A percentile compares a stretch with the other conserved stretches of the same genome.
Conservation (phyloP, 1,140 invertebrate genomes). For the Alviniconcha marisindica region DNA sequence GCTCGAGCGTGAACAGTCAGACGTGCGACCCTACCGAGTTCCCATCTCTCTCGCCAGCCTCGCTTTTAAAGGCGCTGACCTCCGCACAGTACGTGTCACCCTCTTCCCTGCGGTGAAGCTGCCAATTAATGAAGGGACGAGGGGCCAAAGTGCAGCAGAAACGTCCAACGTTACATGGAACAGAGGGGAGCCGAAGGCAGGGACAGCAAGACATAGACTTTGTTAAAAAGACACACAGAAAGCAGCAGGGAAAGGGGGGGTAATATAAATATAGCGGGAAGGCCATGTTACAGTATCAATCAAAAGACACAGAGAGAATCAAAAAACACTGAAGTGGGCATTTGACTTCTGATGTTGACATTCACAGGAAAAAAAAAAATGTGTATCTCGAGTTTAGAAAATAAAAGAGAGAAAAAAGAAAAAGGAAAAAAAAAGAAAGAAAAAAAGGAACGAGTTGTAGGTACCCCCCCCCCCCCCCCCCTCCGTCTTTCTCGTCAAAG, state of each 20-base stretch:
- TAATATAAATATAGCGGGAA: slow-evolving; percentile 20
- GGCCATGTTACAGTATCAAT: slow-evolving; percentile 8
- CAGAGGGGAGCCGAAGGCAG: not conserved
- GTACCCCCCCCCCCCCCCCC: not conserved
- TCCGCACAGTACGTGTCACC: too few relatives aligned
- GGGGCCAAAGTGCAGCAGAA: not conserved
- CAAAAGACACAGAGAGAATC: slow-evolving; percentile 7
- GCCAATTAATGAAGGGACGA: slow-evolving; percentile 21
- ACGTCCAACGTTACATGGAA: slow-evolving; percentile 26
- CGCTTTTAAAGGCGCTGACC: too few relatives aligned
- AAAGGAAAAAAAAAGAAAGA: not conserved
- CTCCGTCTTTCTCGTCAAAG: not conserved
- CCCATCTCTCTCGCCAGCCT: too few relatives aligned
- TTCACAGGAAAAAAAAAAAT: not conserved
- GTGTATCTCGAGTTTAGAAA: not conserved
- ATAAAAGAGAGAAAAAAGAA: not conserved
- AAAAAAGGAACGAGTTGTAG: not conserved
- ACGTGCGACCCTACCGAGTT: too few relatives aligned
- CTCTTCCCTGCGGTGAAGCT: too few relatives aligned
- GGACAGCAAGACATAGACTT: slow-evolving; percentile 5
- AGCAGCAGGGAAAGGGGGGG: slow-evolving; percentile 5
- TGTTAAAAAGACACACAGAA: slow-evolving; percentile 32
- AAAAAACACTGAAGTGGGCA: slow-evolving; percentile 1
- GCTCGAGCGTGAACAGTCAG: too few relatives aligned
- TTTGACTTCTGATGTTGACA: slow-evolving; percentile 16